Percentiles rank a stretch among this genome's conserved stretches.
These are phyloP conservation scores for Drosophila bipectinata DNA, from an alignment of 1,140 invertebrate species.

Conservation along the genomic window DNA sequence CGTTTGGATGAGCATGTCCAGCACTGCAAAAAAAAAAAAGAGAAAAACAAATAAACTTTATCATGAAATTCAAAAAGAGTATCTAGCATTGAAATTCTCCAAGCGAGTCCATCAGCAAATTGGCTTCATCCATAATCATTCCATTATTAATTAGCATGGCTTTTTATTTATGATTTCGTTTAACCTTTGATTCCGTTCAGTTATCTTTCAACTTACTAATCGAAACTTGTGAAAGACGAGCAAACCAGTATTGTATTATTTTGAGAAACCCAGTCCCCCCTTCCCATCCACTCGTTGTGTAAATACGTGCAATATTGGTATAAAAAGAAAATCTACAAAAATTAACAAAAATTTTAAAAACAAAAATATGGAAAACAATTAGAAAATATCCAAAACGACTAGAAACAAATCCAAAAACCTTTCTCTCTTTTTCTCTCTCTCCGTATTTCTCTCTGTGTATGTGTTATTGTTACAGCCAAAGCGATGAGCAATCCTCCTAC, in stretches of 20 bases:
- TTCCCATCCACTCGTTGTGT: constrained; percentile 41
- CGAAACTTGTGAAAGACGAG: constrained; percentile 47
- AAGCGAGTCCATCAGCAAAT: constrained; percentile 55
- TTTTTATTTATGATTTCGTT: constrained; percentile 66
- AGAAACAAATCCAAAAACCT: constrained; percentile 54
- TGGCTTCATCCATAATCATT: constrained; percentile 39
- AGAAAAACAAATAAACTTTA: not conserved
- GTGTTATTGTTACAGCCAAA: constrained; percentile 83
- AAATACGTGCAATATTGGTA: constrained; percentile 56
- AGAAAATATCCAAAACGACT: constrained; percentile 32
- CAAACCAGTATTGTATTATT: constrained; percentile 36
- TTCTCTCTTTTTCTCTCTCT: constrained; percentile 62
- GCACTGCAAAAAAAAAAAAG: constrained; percentile 27
- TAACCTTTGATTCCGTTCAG: constrained; percentile 39
- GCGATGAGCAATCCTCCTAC: constrained; percentile 77
- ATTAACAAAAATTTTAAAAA: constrained; percentile 39
- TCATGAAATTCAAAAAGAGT: constrained; percentile 22
- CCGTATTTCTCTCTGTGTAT: constrained; percentile 72
- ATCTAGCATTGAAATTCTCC: constrained; percentile 28
- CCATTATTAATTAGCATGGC: constrained; percentile 67
- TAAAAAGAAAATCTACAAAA: constrained; percentile 15
- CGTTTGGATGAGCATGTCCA: constrained; percentile 48
- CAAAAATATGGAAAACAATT: constrained; percentile 22
- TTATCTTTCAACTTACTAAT: constrained; percentile 61
- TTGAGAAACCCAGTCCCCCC: constrained; percentile 12